A percentile compares a stretch with the other conserved stretches of the same genome.
Evolutionary conservation across 2,888 invertebrate genomes (phyloP).

Genomic region (Ligdia adustata): DNA sequence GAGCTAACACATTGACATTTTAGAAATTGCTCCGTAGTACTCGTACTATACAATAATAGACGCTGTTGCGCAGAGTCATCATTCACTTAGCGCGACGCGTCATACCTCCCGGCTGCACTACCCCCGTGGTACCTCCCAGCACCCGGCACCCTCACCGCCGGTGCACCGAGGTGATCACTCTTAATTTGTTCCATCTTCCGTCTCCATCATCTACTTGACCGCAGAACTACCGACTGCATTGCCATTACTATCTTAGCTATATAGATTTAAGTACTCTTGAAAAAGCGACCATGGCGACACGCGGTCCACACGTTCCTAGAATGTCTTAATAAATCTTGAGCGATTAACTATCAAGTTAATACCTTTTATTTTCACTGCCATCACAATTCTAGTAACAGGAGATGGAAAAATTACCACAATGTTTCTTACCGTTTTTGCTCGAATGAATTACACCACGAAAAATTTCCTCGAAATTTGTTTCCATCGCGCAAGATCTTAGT

Average conservation of each 20-base stretch:
- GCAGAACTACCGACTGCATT: constrained; percentile 33
- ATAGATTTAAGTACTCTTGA: neutral
- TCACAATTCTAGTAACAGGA: constrained; percentile 27
- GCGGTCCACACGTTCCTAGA: no score
- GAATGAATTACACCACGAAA: constrained; percentile 78
- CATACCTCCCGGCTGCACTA: constrained; percentile 54
- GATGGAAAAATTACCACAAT: constrained; percentile 65
- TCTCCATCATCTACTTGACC: constrained; percentile 62
- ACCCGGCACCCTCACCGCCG: constrained; percentile 38
- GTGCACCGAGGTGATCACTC: constrained; percentile 75
- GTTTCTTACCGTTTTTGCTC: constrained; percentile 66
- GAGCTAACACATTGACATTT: no score
- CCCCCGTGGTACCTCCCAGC: constrained; percentile 30
- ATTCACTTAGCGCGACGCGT: constrained; percentile 75
- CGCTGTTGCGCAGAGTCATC: constrained; percentile 52
- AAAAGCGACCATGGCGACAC: no score
- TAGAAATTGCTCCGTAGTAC: no score
- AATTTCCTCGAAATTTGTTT: constrained; percentile 84
- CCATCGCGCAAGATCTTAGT: constrained; percentile 82
- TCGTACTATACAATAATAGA: no score
- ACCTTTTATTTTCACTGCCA: constrained; percentile 33
- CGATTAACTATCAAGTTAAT: no score
- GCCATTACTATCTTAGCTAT: constrained; percentile 33
- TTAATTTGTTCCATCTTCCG: constrained; percentile 69
- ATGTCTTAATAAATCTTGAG: no score